Conservation (phyloP, 2,888 invertebrate species). For the Ditylenchus weischeri region DNA sequence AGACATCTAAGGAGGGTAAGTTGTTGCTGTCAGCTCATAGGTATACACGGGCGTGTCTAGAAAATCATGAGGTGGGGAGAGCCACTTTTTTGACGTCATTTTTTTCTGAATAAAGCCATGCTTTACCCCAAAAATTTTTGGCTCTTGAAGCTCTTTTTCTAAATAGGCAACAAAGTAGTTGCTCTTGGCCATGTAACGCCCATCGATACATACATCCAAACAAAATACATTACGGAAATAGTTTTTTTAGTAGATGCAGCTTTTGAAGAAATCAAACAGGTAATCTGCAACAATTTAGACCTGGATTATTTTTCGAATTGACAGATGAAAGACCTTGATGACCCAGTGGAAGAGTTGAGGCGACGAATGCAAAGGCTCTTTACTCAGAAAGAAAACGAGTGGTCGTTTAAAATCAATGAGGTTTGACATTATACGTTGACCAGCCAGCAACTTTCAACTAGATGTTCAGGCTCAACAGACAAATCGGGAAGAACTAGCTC, state of each 20-base stretch:
- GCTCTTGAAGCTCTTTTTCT: too few species aligned
- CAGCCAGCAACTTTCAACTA: neutral
- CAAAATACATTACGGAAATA: too few species aligned
- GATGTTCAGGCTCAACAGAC: conserved; percentile 13
- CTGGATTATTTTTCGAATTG: conserved; percentile 4
- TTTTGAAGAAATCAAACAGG: conserved; percentile 17
- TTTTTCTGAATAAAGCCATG: too few species aligned
- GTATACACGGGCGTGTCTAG: too few species aligned
- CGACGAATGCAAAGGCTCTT: conserved; percentile 24
- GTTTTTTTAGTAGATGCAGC: conserved; percentile 9
- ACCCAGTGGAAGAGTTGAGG: conserved; percentile 21
- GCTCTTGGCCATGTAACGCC: too few species aligned
- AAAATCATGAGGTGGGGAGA: too few species aligned
- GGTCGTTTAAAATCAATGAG: conserved; percentile 15
- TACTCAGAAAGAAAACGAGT: conserved; percentile 22
- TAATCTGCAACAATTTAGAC: neutral
- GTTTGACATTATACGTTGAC: neutral
- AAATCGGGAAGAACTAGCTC: conserved; percentile 21
- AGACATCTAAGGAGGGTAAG: conserved; percentile 15
- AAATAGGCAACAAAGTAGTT: too few species aligned
- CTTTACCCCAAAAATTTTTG: too few species aligned
- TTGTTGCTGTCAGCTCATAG: too few species aligned
- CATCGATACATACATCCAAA: too few species aligned
- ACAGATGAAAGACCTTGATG: conserved; percentile 15
- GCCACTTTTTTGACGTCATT: too few species aligned